A percentile compares a stretch with the other conserved stretches of the same genome.
These are phyloP conservation scores for Poeciliopsis occidentalis DNA, from an alignment of 2,113 vertebrate genomes.

Conservation along the genomic window DNA sequence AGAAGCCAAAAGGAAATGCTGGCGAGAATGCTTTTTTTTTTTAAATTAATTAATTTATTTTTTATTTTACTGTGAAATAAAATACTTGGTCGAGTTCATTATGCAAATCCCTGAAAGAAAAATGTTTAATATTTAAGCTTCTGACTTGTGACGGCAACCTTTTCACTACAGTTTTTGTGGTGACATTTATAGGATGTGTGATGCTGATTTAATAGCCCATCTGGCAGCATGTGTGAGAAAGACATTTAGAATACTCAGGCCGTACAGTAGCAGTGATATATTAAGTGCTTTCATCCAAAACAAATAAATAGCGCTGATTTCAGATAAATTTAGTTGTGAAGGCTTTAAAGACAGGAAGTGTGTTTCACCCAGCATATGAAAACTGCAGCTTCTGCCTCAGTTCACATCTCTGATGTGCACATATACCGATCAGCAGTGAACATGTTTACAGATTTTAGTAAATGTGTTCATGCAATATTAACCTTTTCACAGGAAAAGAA, in stretches of 20 bases:
- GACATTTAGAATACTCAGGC: slow-evolving; percentile 1
- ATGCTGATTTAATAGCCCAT: slow-evolving; percentile 51
- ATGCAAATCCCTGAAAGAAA: not conserved
- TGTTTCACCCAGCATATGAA: not conserved
- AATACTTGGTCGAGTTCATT: not conserved
- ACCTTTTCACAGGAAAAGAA: not conserved
- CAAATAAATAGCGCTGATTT: slow-evolving; percentile 4
- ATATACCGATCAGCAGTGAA: too few relatives aligned
- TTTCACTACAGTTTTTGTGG: slow-evolving; percentile 23
- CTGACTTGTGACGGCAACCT: slow-evolving; percentile 1
- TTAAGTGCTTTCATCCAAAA: slow-evolving; percentile 23
- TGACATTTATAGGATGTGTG: slow-evolving; percentile 48
- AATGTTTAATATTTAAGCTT: not conserved
- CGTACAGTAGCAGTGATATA: slow-evolving; percentile 32
- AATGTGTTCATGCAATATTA: not conserved
- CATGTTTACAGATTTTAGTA: not conserved
- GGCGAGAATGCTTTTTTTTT: not conserved
- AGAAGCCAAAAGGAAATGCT: not conserved
- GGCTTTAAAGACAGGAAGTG: not conserved
- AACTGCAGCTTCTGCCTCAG: not conserved
- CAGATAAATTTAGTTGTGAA: slow-evolving; percentile 2
- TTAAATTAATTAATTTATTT: too few relatives aligned
- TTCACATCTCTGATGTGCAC: not conserved
- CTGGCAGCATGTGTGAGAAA: slow-evolving; percentile 26
- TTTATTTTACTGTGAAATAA: not conserved